Base-by-base conservation (phyloP, 2,113 vertebrate species). In the Platysternon megacephalum region DNA sequence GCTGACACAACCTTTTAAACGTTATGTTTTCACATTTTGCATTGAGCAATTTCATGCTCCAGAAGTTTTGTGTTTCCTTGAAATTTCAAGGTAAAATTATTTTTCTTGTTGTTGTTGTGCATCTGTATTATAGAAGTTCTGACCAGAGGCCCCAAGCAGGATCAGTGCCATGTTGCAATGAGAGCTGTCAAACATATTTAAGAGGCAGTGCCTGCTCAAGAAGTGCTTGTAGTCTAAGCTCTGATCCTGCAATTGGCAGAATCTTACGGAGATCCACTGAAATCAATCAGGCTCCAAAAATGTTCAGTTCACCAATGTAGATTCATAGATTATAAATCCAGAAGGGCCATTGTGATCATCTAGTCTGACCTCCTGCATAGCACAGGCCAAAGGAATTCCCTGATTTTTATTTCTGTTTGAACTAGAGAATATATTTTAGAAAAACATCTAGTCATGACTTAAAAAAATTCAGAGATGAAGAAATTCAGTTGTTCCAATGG, bases 81-180 rank as follows among this genome's bases (percentile, higher is more conserved):
- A 49, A 86, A 49, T 6, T 2, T 49, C 42, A 55, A 44, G 83
- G n/a, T 7, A 85, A 29, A 65, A 7, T 48, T 82, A 21, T 14
- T 76, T 93, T 32, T 87, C 17, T 93, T 53, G 46, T 65, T 7
- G 5, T 58, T n/a, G 11, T 61, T 78, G 12, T 44, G n/a, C 10
- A 22, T 48, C 46, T 86, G 42, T 55, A 35, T 49, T 42, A 12
- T 3, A 82, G 5, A 24, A 65, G 46, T 32, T 85, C 55, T 51
- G 74, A 81, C 3, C 49, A 82, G n/a, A 76, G 74, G 1, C 2
- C 58, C 1, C 0, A 76, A 82, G 3, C 32, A 61, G 11, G 61
- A 65, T 65, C 61, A n/a, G 61, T 8, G 32, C 32, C 32, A 65
- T 19, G 32, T 65, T n/a, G 61, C 16, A 65, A n/a, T 9, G 32